phyloP scores from a whole-genome alignment of 2,113 vertebrate genomes.

The Myanophis thanlyinensis region DNA sequence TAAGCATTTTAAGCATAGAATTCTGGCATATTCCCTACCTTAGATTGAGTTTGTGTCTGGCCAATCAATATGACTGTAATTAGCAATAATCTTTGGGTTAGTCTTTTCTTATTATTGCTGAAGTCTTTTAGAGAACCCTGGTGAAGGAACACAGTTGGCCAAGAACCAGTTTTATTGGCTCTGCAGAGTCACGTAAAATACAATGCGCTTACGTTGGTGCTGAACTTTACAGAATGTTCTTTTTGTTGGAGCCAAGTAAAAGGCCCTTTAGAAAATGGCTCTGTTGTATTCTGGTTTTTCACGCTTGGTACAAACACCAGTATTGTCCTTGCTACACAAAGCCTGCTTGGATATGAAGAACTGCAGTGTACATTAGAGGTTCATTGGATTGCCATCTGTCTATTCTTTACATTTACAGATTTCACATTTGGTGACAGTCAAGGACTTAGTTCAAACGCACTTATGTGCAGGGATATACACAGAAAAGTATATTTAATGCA shows the following conservation, averaged over 20 bases:
- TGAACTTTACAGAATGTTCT: slow-evolving; percentile 19
- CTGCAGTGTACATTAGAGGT: not conserved
- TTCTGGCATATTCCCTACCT: not conserved
- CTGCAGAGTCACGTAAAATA: not conserved
- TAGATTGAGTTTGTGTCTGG: not conserved
- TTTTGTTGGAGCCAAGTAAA: slow-evolving; percentile 5
- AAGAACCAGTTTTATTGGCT: not conserved
- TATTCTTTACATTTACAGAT: slow-evolving; percentile 15
- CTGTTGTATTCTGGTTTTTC: slow-evolving; percentile 44
- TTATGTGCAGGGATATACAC: not conserved
- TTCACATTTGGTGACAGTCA: not conserved
- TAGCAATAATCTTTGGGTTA: not conserved
- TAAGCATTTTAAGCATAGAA: not conserved
- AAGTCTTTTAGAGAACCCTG: slow-evolving; percentile 16
- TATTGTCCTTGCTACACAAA: slow-evolving; percentile 43
- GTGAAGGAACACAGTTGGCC: not conserved
- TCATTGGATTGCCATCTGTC: slow-evolving; percentile 13
- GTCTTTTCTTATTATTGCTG: not conserved
- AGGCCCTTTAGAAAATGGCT: slow-evolving; percentile 30
- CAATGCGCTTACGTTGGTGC: not conserved
- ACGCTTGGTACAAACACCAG: slow-evolving; percentile 15
- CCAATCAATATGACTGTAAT: not conserved
- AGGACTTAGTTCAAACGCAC: not conserved
- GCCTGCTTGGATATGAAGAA: slow-evolving; percentile 34
- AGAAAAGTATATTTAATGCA: not conserved